A percentile compares a stretch with the other conserved stretches of the same genome.
phyloP scores from a whole-genome alignment of 2,797 vertebrate genomes.

The Hapalemur alaotrensis region DNA sequence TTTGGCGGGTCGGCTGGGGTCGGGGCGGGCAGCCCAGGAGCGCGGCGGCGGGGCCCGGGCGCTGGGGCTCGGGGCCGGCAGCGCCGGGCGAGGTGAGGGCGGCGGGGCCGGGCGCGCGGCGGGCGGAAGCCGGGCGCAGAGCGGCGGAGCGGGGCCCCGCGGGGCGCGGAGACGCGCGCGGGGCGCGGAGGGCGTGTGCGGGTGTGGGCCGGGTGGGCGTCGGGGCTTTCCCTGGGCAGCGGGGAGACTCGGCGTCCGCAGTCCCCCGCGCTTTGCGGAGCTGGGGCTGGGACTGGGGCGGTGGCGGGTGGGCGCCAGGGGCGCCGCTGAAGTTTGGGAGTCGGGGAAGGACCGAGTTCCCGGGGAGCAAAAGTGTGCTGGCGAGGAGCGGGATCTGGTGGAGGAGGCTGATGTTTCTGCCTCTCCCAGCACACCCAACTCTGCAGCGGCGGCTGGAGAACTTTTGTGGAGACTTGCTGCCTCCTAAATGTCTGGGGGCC shows the following conservation, averaged over 20 bases:
- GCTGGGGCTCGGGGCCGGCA: background rate
- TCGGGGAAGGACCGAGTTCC: slow-evolving; percentile 25
- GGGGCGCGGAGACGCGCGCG: slow-evolving; percentile 47
- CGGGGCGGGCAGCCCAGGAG: background rate
- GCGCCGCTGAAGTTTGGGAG: slow-evolving; percentile 66
- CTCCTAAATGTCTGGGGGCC: background rate
- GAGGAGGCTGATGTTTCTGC: background rate
- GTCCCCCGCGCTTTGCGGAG: accelerated
- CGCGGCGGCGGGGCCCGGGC: background rate
- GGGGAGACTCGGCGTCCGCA: background rate
- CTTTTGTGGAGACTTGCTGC: slow-evolving; percentile 56
- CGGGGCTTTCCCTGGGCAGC: background rate
- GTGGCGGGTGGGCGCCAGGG: background rate
- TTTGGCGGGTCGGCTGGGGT: background rate
- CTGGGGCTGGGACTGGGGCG: background rate
- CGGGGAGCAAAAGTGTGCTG: slow-evolving; percentile 50
- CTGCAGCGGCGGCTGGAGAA: slow-evolving; percentile 38
- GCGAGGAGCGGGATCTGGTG: slow-evolving; percentile 11
- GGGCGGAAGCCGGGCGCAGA: slow-evolving; percentile 56
- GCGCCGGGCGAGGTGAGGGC: slow-evolving; percentile 14
- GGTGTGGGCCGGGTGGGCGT: slow-evolving; percentile 48
- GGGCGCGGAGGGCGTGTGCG: slow-evolving; percentile 61
- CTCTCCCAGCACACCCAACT: background rate
- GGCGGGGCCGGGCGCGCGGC: slow-evolving; percentile 50
- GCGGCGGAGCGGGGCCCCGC: slow-evolving; percentile 58